Base-by-base conservation (phyloP, 2,888 invertebrate species). In the Diaperis boleti region DNA sequence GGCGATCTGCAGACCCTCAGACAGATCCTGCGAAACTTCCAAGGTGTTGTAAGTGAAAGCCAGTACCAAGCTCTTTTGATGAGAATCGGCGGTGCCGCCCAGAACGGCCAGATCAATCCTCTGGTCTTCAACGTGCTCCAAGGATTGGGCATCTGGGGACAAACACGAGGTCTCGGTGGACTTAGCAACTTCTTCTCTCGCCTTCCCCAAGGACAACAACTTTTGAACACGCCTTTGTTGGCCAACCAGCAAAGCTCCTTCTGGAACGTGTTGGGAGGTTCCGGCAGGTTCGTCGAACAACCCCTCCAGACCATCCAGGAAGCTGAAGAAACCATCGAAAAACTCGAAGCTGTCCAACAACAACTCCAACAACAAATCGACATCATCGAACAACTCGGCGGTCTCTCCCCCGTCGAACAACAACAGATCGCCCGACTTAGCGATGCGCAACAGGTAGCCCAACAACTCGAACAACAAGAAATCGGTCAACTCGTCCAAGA, bases 21-120 rank as follows among this genome's bases (percentile, higher is more conserved):
- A 1, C 54, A 67, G 42, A 68, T 74, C 17, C 55, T 73, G 26
- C 59, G 62, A 42, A 60, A 70, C 17, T 72, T 66, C 59, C 64
- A 70, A 67, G 72, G 69, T 1, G 54, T 37, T 15, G 64, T 71
- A 13, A 67, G 70, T 47, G 64, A 67, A 7, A 47, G 41, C 22
- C 54, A 63, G 1, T 73, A 66, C 56, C 59, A 67, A n/a, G 56
- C 65, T 39, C 54, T 74, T 3, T 45, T 74, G 49, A 62, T 33
- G 5, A 64, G 69, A 29, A 41, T 74, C 14, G 44, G 67, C 37
- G 33, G 56, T 8, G 59, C 64, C 26, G 71, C 70, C 1, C 41
- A 64, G 11, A 59, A 69, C 14, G 73, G 72, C 8, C 63, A 69
- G 22, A 22, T 74, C 6, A 62, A 56, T 42, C 22, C 39, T 3